phyloP scores from a whole-genome alignment of 2,888 invertebrate genomes.

The Strigamia transsilvanica region DNA sequence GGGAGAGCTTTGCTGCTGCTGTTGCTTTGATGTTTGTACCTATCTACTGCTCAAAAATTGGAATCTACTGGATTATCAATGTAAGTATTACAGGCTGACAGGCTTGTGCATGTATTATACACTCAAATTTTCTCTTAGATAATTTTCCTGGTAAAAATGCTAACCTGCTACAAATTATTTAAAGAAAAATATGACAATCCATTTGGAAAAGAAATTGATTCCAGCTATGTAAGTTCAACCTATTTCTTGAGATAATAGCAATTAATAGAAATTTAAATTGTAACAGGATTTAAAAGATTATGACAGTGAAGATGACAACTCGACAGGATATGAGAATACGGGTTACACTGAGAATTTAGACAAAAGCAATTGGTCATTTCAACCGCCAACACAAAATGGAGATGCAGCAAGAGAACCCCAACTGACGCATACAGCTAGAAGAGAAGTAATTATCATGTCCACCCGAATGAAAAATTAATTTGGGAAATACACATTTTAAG shows the following conservation, averaged over 20 bases:
- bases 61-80: constrained; percentile 21
- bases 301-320: not conserved
- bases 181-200: not conserved
- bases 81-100: not conserved
- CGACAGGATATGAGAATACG: not conserved
- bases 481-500: not conserved
- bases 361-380: constrained; percentile 10
- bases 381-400: not conserved
- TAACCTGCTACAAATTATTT: not conserved
- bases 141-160: not conserved
- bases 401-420: not conserved
- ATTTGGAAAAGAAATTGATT: not conserved
- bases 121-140: not conserved
- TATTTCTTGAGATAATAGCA: no score
- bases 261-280: not conserved
- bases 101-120: not conserved
- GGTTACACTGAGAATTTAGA: not conserved
- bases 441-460: not conserved
- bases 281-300: not conserved
- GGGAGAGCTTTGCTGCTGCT: not conserved
- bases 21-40: not conserved
- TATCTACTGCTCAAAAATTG: not conserved
- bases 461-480: not conserved
- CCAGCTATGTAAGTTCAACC: not conserved
- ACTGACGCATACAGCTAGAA: not conserved